These are phyloP conservation scores for Aspidiotus rigidus DNA, from an alignment of 2,888 invertebrate species.

Conservation along the genomic window DNA sequence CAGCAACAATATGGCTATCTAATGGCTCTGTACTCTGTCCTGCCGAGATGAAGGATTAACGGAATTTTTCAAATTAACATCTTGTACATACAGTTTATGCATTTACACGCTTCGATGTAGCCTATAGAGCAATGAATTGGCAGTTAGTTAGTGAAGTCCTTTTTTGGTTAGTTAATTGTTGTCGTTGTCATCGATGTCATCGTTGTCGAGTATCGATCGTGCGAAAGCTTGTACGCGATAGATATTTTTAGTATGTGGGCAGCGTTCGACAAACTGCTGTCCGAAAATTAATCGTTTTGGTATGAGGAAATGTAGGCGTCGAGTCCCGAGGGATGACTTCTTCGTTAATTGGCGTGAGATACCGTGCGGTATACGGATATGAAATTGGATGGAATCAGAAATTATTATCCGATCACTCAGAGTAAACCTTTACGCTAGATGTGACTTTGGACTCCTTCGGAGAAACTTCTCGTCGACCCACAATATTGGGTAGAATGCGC, in stretches of 20 bases:
- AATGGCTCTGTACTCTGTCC: neutral
- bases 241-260: neutral
- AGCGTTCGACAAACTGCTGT: neutral
- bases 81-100: neutral
- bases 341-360: neutral
- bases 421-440: too few species aligned
- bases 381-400: too few species aligned
- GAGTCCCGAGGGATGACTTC: too few species aligned
- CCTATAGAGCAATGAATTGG: conserved; percentile 7
- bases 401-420: too few species aligned
- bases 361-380: neutral
- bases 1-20: too few species aligned
- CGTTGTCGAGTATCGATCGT: neutral
- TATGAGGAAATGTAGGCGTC: neutral
- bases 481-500: too few species aligned
- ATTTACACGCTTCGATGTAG: neutral
- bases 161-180: neutral
- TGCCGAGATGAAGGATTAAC: neutral
- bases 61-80: conserved; percentile 3
- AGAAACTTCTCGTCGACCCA: too few species aligned
- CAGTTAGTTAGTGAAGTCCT: conserved; percentile 3
- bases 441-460: too few species aligned
- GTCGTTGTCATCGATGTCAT: neutral
- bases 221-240: conserved; percentile 1
- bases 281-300: conserved; percentile 1